Base-by-base conservation (phyloP, 1,140 invertebrate genomes). In the Penaeus vannamei region DNA sequence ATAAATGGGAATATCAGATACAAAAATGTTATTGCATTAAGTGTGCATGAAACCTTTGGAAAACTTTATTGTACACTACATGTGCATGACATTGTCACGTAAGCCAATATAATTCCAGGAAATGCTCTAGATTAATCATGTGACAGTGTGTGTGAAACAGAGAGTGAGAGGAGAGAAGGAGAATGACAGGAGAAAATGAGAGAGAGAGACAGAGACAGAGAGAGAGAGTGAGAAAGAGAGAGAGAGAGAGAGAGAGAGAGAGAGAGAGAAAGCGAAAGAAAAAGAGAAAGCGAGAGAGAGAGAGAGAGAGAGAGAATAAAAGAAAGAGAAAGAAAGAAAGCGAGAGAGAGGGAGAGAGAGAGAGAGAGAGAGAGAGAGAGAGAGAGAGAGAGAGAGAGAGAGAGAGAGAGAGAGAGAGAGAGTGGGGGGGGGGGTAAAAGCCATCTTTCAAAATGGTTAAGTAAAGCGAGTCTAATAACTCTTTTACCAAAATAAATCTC, bases 311-410 rank as follows among this genome's bases (percentile, higher is more conserved):
- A 76, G 23, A n/a, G n/a, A 76, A 76, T 17, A 36, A 76, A n/a
- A 26, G 72, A 76, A 2, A 36, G 72, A 76, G 72, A 2, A 36
- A 17, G n/a, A 32, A 19, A 36, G 76, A 79, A 46, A 79, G 76
- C 42, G 76, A 79, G 76, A 79, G 76, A 79, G 76, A 79, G 76
- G 53, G 76, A 79, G 76, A 79, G 76, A 79, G 76, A 79, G 76
- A 79, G 76, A 79, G 76, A 36, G 76, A 36, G 76, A 79, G 76
- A 79, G 76, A 29, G 5, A 29, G 76, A 23, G 76, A 5, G 19
- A 42, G 5, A 17, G 17, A 29, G 17, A 32, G 69, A 64, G 62
- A 17, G 62, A 19, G n/a, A 19, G 17, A 17, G 72, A 2, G 72
- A 26, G 72, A 32, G 29, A 36, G 42, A 76, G 42, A 36, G 72